Percentiles rank a stretch among this genome's conserved stretches.
Conservation (phyloP, 2,113 vertebrate genomes). For the Pyxicephalus adspersus region DNA sequence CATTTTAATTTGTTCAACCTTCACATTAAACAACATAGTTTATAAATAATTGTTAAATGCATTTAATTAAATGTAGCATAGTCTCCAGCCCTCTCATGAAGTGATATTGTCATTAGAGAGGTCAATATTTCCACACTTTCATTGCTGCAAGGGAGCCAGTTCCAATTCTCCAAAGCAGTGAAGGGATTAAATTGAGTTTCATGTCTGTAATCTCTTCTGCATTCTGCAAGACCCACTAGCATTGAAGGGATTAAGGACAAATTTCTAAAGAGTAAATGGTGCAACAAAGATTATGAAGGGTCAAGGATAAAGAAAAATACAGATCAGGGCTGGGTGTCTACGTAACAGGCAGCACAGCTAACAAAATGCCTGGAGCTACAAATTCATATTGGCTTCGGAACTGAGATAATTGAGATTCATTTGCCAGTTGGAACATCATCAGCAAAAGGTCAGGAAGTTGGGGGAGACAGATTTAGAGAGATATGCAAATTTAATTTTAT, state of each 20-base stretch:
- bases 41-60: constrained; percentile 1
- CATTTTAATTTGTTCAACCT: neutral
- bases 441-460: neutral
- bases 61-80: constrained; percentile 1
- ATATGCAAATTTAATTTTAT: too few relatives aligned
- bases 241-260: constrained; percentile 48
- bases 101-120: constrained; percentile 42
- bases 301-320: constrained; percentile 44
- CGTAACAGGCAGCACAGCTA: neutral
- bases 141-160: constrained; percentile 13
- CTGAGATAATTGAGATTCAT: constrained; percentile 18
- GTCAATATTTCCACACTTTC: constrained; percentile 17
- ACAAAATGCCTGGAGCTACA: neutral
- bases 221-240: constrained; percentile 49
- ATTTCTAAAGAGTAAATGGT: constrained; percentile 47
- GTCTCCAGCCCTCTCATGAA: neutral
- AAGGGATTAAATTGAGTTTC: constrained; percentile 47
- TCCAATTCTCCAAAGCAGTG: constrained; percentile 27
- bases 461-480: neutral
- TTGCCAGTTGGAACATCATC: neutral
- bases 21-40: neutral
- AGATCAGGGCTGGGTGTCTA: neutral
- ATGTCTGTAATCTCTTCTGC: constrained; percentile 50
- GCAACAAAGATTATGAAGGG: constrained; percentile 46
- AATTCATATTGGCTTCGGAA: neutral